A percentile compares a stretch with the other conserved stretches of the same genome.
These are phyloP conservation scores for Perognathus longimembris DNA, from an alignment of 2,113 vertebrate species.

Conservation along the genomic window DNA sequence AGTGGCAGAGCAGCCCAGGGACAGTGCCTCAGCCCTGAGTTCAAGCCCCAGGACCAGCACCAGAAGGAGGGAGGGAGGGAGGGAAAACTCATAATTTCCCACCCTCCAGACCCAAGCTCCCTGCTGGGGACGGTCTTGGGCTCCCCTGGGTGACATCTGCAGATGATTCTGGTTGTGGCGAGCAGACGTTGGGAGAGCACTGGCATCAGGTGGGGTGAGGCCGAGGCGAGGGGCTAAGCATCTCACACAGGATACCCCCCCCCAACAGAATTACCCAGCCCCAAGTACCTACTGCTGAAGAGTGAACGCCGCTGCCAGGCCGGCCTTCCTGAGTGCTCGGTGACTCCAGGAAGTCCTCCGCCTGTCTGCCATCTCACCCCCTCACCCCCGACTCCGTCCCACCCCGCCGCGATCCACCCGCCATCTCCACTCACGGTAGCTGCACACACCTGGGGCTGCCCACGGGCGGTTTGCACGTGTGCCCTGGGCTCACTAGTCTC, in stretches of 20 bases:
- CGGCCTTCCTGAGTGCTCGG: not conserved
- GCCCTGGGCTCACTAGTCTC: not conserved
- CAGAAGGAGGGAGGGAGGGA: not conserved
- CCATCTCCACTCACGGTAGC: too few relatives aligned
- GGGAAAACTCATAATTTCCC: slow-evolving; percentile 17
- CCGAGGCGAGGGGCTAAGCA: not conserved
- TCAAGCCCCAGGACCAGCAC: not conserved
- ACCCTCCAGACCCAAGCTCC: not conserved
- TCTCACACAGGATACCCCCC: not conserved
- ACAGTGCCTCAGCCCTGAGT: not conserved
- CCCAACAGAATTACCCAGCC: not conserved
- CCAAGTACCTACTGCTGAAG: not conserved
- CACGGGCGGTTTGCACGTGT: not conserved
- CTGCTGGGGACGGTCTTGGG: not conserved
- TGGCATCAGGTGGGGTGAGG: not conserved
- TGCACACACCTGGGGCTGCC: too few relatives aligned
- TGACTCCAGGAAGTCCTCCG: not conserved
- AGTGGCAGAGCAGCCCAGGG: too few relatives aligned
- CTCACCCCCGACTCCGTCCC: too few relatives aligned
- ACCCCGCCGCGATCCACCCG: too few relatives aligned
- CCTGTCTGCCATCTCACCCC: not conserved
- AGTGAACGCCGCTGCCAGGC: not conserved
- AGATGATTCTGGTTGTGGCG: not conserved
- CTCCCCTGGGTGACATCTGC: not conserved
- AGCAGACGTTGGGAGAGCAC: not conserved